Evolutionary conservation across 1,140 invertebrate genomes (phyloP).

Genomic region (Eufriesea mexicana): DNA sequence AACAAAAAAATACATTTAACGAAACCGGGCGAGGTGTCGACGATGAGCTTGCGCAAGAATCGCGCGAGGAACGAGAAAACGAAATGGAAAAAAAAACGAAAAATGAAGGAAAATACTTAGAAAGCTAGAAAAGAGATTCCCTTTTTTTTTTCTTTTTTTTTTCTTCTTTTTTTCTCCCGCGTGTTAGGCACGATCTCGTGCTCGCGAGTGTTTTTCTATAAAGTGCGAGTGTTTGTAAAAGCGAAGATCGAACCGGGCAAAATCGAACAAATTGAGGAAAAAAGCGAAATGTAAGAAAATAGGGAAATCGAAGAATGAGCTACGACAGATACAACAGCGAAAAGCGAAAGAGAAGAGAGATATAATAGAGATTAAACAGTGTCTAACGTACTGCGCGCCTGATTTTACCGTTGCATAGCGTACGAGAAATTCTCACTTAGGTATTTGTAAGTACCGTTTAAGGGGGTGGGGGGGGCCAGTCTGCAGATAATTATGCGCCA

Average conservation of each 20-base stretch:
- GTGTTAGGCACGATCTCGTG: conserved; percentile 26
- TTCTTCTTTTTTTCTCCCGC: background rate
- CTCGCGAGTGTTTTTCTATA: conserved; percentile 44
- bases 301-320: too few species aligned
- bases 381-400: conserved; percentile 34
- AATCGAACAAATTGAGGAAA: background rate
- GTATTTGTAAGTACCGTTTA: conserved; percentile 32
- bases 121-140: background rate
- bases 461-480: conserved; percentile 26
- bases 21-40: background rate
- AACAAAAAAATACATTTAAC: background rate
- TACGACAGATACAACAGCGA: background rate
- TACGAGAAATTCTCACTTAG: conserved; percentile 35
- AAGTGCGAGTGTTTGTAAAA: conserved; percentile 10
- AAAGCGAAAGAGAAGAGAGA: background rate
- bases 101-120: too few species aligned
- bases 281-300: background rate
- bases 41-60: conserved; percentile 23
- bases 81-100: background rate
- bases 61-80: conserved; percentile 21
- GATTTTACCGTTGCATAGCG: conserved; percentile 48
- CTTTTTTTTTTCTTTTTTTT: background rate
- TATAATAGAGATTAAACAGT: conserved; percentile 11
- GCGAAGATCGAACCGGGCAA: too few species aligned
- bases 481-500: conserved; percentile 23